phyloP scores from a whole-genome alignment of 2,888 invertebrate genomes.

The Agriopis marginaria region DNA sequence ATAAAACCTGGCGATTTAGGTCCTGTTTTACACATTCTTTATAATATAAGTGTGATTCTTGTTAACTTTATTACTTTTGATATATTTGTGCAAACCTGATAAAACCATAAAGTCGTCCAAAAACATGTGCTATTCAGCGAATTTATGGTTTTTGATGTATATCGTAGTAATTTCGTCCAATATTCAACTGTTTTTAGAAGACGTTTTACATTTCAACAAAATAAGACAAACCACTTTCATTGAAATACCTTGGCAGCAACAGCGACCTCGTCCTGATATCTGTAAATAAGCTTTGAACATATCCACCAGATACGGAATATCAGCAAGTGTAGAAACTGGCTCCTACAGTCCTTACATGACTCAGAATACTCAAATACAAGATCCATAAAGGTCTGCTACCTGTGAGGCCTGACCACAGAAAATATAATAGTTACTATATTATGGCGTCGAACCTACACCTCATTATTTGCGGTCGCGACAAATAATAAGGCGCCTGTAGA shows the following conservation, averaged over 20 bases:
- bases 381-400: slow-evolving; percentile 15
- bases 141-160: too few species aligned
- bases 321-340: slow-evolving; percentile 1
- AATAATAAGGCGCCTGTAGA: slow-evolving; percentile 56
- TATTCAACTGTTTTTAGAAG: too few species aligned
- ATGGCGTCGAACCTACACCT: slow-evolving; percentile 29
- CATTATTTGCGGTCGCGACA: slow-evolving; percentile 48
- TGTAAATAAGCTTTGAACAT: not conserved
- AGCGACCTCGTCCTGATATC: too few species aligned
- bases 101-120: too few species aligned
- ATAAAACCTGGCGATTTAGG: slow-evolving; percentile 27
- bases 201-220: too few species aligned
- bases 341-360: not conserved
- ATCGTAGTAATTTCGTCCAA: too few species aligned
- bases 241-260: too few species aligned
- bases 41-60: not conserved
- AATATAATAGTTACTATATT: slow-evolving; percentile 19
- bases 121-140: too few species aligned
- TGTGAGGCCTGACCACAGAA: slow-evolving; percentile 23
- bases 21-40: slow-evolving; percentile 9
- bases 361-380: slow-evolving; percentile 11
- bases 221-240: too few species aligned
- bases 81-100: too few species aligned
- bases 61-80: not conserved
- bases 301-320: slow-evolving; percentile 1